These are phyloP conservation scores for Erinaceus europaeus DNA, from an alignment of 2,113 vertebrate genomes.

Conservation along the genomic window DNA sequence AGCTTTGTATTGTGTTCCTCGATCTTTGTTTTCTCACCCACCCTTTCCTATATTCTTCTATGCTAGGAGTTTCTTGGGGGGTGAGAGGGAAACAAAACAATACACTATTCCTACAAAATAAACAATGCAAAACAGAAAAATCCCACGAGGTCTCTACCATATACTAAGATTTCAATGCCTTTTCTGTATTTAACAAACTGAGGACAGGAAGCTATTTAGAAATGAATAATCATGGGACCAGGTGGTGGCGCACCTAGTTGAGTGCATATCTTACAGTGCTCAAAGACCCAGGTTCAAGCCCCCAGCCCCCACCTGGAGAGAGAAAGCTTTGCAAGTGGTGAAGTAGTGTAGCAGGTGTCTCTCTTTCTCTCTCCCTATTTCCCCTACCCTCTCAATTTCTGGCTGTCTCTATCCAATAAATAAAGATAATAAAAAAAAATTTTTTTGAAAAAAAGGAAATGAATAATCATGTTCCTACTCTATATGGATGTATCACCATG, in stretches of 20 bases:
- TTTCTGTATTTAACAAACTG: slow-evolving; percentile 10
- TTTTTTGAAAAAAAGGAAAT: too few species aligned
- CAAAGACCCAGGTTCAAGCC: too few species aligned
- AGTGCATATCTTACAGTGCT: too few species aligned
- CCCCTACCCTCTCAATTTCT: too few species aligned
- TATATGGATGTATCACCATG: neutral
- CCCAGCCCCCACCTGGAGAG: too few species aligned
- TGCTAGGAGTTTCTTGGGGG: slow-evolving; percentile 14
- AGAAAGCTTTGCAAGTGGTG: too few species aligned
- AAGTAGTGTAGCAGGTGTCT: neutral
- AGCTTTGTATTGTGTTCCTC: neutral
- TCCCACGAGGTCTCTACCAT: neutral
- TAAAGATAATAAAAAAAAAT: too few species aligned
- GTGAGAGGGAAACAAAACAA: neutral
- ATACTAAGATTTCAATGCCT: slow-evolving; percentile 1
- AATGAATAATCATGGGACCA: too few species aligned
- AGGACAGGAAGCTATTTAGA: neutral
- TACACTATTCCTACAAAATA: slow-evolving; percentile 35
- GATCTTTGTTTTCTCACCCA: slow-evolving; percentile 16
- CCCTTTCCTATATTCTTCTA: neutral
- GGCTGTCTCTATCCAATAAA: too few species aligned
- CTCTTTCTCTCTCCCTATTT: too few species aligned
- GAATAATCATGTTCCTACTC: too few species aligned
- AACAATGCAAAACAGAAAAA: neutral
- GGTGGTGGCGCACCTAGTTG: too few species aligned